Evolutionary conservation across 2,113 vertebrate species (phyloP), one percentile per base, ranked within the genome.

Genomic region (Eleginops maclovinus): DNA sequence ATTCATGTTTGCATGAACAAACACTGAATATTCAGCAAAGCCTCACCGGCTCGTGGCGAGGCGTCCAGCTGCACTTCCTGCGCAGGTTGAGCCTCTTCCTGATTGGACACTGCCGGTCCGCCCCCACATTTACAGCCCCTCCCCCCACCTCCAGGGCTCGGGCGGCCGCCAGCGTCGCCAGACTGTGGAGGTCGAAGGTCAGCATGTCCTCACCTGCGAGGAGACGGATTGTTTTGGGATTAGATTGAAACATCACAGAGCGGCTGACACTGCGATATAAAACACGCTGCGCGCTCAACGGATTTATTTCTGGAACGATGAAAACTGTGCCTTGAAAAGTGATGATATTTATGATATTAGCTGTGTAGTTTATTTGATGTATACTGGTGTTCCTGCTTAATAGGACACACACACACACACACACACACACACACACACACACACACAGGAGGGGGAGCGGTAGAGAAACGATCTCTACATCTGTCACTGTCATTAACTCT

Each of bases 1-100:
- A 82, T 88, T 85, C 26, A 72, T 26, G 47, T 43, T 19, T 53
- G 55, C 50, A 41, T 19, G 26, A 59, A 55, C 49, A 60, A 75
- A 77, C 53, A 49, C 43, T 58, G 56, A 72, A 58, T 1, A 60
- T 66, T 41, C 4, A 15, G 26, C 10, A 4, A 31, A 81, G 53
- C 71, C 95, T 96, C 94, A 99, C 98, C 28, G 97, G 96, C 86
- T 98, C 98, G 53, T 94, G 93, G 47, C 97, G 97, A 55, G 98
- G 97, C 1, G 93, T 95, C 97, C 97, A 98, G 87, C 94, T 96
- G 93, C 96, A 97, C 86, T 98, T 98, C 91, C 96, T 96, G 16
- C 95, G 97, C 50, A 97, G 93, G 79, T 97, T 95, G 49, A 96
- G 94, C 79, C 95, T 89, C 0, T 95, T 95, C 44, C 97, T 96